These are phyloP conservation scores for Thymelicus acteon DNA, from an alignment of 2,888 invertebrate genomes.

Conservation along the genomic window DNA sequence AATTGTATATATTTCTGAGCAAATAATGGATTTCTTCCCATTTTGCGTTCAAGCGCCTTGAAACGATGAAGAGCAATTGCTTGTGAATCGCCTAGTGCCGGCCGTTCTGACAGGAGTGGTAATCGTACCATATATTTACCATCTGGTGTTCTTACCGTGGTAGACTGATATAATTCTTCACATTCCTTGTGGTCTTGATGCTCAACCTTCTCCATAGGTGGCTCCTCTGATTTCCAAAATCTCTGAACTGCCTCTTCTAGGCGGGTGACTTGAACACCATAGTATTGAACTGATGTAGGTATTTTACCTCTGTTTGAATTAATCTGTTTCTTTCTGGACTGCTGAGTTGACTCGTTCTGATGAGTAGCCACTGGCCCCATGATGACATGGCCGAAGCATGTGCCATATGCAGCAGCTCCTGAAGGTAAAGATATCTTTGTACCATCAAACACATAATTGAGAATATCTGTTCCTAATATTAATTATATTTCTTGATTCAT, in stretches of 20 bases:
- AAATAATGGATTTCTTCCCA: conserved; percentile 2
- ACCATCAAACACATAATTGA: conserved; percentile 36
- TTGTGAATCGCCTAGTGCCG: conserved; percentile 11
- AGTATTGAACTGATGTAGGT: background rate
- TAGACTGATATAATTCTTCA: conserved; percentile 19
- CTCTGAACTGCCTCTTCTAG: too few relatives aligned
- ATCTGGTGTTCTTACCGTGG: conserved; percentile 13
- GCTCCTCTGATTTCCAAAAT: conserved; percentile 34
- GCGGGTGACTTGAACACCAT: background rate
- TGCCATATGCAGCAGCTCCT: conserved; percentile 34
- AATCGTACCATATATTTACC: conserved; percentile 20
- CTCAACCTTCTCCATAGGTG: conserved; percentile 1
- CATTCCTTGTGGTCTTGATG: conserved; percentile 17
- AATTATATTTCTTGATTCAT: conserved; percentile 12
- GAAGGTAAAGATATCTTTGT: conserved; percentile 23
- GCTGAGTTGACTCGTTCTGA: background rate
- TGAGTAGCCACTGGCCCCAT: conserved; percentile 31
- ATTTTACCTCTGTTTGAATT: background rate
- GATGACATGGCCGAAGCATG: conserved; percentile 34
- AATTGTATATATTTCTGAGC: conserved; percentile 15
- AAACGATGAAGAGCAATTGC: conserved; percentile 13
- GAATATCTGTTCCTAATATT: conserved; percentile 31
- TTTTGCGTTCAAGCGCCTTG: conserved; percentile 16
- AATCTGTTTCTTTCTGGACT: background rate
- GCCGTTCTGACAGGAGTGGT: conserved; percentile 13